Percentiles rank a stretch among this genome's conserved stretches.
Evolutionary conservation across 2,113 vertebrate genomes (phyloP).

Genomic region (Coptodon bakossiorum): DNA sequence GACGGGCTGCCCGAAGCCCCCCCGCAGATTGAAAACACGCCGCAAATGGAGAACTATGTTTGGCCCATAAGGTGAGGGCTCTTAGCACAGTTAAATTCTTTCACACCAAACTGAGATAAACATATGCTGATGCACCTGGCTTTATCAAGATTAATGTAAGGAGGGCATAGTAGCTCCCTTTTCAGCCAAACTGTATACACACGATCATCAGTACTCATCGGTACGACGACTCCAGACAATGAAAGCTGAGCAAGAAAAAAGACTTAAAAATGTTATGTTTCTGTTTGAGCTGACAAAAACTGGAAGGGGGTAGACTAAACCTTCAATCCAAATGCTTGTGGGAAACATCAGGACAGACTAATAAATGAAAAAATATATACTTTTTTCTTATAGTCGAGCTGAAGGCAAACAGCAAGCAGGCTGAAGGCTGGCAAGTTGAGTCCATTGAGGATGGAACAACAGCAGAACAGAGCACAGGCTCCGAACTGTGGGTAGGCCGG

Average conservation of each 20-base stretch:
- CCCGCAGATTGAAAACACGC: background rate
- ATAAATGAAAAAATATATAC: background rate
- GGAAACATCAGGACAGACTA: background rate
- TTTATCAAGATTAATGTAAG: background rate
- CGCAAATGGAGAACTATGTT: background rate
- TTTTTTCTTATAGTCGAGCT: background rate
- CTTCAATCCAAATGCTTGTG: background rate
- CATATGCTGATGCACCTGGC: background rate
- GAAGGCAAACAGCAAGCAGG: background rate
- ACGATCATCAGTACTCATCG: background rate
- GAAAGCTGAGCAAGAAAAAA: background rate
- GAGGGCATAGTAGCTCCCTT: background rate
- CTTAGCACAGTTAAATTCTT: background rate
- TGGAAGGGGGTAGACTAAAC: background rate
- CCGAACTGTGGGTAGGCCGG: background rate
- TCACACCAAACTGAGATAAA: background rate
- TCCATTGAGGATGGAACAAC: background rate
- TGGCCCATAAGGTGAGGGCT: background rate
- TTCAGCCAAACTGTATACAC: background rate
- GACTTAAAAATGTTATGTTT: background rate
- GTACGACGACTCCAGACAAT: background rate
- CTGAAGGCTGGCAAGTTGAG: background rate
- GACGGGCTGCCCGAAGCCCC: accelerated
- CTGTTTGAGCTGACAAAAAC: background rate
- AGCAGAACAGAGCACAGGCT: background rate